phyloP scores from a whole-genome alignment of 2,797 vertebrate species.

The Threskiornis aethiopicus region DNA sequence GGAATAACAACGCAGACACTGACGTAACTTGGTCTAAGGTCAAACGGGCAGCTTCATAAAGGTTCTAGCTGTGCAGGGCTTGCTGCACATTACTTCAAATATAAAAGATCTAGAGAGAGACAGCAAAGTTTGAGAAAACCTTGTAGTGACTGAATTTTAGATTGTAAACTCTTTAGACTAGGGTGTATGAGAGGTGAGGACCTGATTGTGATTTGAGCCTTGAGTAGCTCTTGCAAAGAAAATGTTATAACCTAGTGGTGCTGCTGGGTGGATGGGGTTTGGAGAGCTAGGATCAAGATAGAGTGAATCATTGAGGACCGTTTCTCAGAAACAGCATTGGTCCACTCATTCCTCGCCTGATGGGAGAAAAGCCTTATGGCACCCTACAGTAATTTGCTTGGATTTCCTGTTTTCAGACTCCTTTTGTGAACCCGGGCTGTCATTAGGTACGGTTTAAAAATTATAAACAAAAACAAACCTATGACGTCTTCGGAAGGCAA shows the following conservation, averaged over 20 bases:
- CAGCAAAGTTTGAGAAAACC: not conserved
- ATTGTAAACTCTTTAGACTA: not conserved
- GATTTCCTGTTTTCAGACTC: constrained; percentile 6
- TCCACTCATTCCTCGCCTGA: not conserved
- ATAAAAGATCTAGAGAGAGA: not conserved
- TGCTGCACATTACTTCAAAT: not conserved
- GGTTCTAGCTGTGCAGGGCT: not conserved
- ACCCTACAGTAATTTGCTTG: not conserved
- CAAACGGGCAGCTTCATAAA: not conserved
- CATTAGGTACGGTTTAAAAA: not conserved
- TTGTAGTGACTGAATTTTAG: not conserved
- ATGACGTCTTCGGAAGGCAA: not conserved
- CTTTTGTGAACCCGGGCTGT: not conserved
- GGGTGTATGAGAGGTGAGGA: not conserved
- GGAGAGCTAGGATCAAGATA: not conserved
- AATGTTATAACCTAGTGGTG: not conserved
- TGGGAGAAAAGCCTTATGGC: not conserved
- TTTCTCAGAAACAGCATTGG: not conserved
- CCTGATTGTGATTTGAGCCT: not conserved
- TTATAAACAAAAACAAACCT: not conserved
- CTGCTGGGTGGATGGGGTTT: not conserved
- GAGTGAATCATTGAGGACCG: not conserved
- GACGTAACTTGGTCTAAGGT: not conserved
- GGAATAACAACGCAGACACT: not conserved
- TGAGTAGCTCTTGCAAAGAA: not conserved